Percentiles rank a stretch among this genome's conserved stretches.
Conservation (phyloP, 2,113 vertebrate genomes). For the Pluvianellus socialis region DNA sequence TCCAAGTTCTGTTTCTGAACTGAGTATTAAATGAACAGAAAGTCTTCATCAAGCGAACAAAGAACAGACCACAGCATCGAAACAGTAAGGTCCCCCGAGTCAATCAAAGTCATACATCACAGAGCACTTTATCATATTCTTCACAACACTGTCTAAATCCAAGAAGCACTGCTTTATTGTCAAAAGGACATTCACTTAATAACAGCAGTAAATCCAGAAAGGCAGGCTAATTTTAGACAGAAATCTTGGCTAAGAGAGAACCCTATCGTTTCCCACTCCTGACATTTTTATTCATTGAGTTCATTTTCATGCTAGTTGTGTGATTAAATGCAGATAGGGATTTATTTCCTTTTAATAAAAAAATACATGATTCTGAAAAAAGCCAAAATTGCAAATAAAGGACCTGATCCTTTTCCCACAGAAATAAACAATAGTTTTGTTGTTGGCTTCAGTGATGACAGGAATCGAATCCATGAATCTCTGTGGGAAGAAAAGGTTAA, state of each 20-base stretch:
- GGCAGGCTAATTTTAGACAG: slow-evolving; percentile 73
- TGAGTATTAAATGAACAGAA: slow-evolving; percentile 54
- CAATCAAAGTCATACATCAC: slow-evolving; percentile 70
- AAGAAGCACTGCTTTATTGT: slow-evolving; percentile 71
- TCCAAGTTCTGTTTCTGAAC: slow-evolving; percentile 71
- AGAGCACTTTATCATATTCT: slow-evolving; percentile 67
- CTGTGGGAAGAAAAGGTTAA: slow-evolving; percentile 67
- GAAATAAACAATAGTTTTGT: slow-evolving; percentile 70
- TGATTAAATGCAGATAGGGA: slow-evolving; percentile 78
- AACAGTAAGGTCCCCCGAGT: slow-evolving; percentile 66
- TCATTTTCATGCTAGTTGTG: slow-evolving; percentile 74
- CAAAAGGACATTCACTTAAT: slow-evolving; percentile 72
- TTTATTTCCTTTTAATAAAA: slow-evolving; percentile 76
- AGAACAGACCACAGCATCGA: slow-evolving; percentile 67
- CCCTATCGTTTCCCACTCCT: slow-evolving; percentile 73
- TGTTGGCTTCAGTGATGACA: slow-evolving; percentile 50
- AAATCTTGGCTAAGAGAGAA: slow-evolving; percentile 67
- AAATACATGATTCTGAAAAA: slow-evolving; percentile 59
- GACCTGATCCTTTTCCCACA: slow-evolving; percentile 67
- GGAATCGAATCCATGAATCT: slow-evolving; percentile 34
- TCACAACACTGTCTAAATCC: slow-evolving; percentile 57
- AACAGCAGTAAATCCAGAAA: slow-evolving; percentile 75
- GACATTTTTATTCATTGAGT: slow-evolving; percentile 79
- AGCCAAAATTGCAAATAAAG: slow-evolving; percentile 66
- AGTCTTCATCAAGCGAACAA: slow-evolving; percentile 69